phyloP scores from a whole-genome alignment of 2,888 invertebrate species.

The Syrista parreyssii region DNA sequence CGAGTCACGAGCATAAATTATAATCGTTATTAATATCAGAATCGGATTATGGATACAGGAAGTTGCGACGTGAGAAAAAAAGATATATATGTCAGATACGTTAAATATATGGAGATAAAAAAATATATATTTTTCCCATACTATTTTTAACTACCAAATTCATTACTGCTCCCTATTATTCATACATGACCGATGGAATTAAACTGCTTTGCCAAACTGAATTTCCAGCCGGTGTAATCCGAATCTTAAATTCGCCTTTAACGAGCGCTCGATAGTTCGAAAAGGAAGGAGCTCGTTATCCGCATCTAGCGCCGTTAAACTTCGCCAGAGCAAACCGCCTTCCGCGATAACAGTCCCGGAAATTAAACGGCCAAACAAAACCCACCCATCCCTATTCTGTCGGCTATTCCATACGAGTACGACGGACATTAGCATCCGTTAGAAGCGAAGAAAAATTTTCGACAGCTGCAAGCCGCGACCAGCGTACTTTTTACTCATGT shows the following conservation, averaged over 20 bases:
- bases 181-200: not conserved
- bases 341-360: not conserved
- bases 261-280: not conserved
- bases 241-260: not conserved
- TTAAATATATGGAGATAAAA: not conserved
- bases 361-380: not conserved
- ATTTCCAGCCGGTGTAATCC: not conserved
- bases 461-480: not conserved
- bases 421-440: not conserved
- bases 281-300: not conserved
- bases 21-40: not conserved
- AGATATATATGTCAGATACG: not conserved
- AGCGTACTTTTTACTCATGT: too few relatives aligned
- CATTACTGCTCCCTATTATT: not conserved
- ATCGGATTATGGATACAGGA: not conserved
- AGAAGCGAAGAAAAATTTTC: not conserved
- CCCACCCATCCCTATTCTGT: not conserved
- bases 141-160: not conserved
- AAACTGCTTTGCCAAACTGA: not conserved
- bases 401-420: not conserved
- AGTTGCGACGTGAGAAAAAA: not conserved
- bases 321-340: not conserved
- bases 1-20: not conserved
- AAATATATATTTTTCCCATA: not conserved
- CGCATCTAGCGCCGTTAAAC: not conserved